phyloP scores from a whole-genome alignment of 2,113 vertebrate genomes.

The Coptodon rendalli region DNA sequence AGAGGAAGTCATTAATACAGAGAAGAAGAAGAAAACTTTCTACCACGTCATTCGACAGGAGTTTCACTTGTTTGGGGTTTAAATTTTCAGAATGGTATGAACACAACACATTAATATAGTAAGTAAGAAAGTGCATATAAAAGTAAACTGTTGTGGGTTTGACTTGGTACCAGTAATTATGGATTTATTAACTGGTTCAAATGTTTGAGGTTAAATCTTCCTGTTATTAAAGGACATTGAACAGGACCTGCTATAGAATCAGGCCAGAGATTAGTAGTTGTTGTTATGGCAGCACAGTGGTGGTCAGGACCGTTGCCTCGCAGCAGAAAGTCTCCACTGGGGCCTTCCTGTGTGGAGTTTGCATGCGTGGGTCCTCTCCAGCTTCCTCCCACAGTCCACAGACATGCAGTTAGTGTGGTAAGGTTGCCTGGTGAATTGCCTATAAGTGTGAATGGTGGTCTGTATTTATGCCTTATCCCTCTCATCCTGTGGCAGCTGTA shows the following conservation, averaged over 20 bases:
- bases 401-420: not conserved
- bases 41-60: not conserved
- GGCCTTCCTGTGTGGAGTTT: not conserved
- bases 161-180: not conserved
- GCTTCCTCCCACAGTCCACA: not conserved
- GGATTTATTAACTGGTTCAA: not conserved
- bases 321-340: fast-evolving
- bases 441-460: not conserved
- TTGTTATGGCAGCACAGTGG: not conserved
- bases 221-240: not conserved
- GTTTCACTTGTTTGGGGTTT: not conserved
- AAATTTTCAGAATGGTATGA: not conserved
- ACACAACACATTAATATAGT: not conserved
- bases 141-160: not conserved
- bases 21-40: not conserved
- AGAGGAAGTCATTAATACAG: not conserved
- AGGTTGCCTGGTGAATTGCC: not conserved
- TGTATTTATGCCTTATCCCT: not conserved
- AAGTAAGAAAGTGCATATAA: not conserved
- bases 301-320: not conserved
- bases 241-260: not conserved
- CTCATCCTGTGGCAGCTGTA: not conserved
- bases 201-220: not conserved
- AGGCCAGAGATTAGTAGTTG: not conserved
- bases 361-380: not conserved